Conservation (phyloP, 1,140 invertebrate species). For the Agrypnia vestita region DNA sequence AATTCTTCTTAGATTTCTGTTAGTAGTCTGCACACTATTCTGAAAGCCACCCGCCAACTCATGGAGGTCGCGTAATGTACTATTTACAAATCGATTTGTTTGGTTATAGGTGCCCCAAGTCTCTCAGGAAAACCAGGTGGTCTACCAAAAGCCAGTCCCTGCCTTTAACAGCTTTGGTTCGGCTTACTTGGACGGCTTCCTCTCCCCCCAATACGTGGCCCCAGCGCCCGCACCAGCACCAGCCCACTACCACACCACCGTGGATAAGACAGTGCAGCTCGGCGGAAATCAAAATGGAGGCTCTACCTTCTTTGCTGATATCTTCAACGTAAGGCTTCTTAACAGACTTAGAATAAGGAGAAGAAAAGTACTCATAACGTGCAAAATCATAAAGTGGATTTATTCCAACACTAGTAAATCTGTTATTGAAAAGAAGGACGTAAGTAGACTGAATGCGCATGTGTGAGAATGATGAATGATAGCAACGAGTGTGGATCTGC, state of each 20-base stretch:
- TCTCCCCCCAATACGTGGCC: slow-evolving; percentile 13
- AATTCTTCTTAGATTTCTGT: not conserved
- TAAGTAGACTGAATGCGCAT: no score
- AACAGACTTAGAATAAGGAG: not conserved
- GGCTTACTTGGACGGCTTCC: slow-evolving; percentile 46
- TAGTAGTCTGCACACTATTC: not conserved
- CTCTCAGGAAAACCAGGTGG: not conserved
- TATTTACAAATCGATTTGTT: no score
- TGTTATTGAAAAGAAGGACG: no score
- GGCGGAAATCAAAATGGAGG: not conserved
- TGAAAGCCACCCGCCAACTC: no score
- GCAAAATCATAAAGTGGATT: no score
- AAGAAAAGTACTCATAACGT: no score
- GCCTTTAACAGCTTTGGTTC: slow-evolving; percentile 33
- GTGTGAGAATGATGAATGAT: no score
- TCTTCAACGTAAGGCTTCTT: slow-evolving; percentile 53
- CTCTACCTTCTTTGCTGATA: slow-evolving; percentile 53
- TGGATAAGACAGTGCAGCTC: slow-evolving; percentile 14
- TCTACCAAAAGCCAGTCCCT: not conserved
- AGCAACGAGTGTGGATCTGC: no score
- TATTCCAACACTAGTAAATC: no score
- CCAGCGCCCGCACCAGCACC: not conserved
- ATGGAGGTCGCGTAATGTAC: no score
- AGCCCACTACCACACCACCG: not conserved
- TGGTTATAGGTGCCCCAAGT: not conserved